Evolutionary conservation across 2,888 invertebrate genomes (phyloP), one percentile per base, ranked within the genome.

Genomic region (Ganaspis brasiliensis): DNA sequence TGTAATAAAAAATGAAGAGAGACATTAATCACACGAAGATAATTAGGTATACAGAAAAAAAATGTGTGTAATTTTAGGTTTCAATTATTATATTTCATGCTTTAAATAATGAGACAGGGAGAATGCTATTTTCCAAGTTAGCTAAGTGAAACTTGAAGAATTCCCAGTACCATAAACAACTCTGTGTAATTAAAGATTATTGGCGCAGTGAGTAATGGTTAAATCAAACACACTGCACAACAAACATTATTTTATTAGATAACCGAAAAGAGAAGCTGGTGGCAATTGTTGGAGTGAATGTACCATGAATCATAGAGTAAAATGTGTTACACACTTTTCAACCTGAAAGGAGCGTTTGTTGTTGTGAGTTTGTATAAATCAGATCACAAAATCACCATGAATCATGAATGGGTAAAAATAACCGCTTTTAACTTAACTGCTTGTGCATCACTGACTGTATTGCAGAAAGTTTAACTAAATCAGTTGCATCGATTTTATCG

Each of bases 1-100:
- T 98, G 96, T 89, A 96, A 96, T 92, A 85, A 77, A 84, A 83
- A 81, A 82, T 70, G 76, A 77, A 77, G 59, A 73, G 16, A 57
- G n/a, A 19, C 14, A 16, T 61, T 61, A 61, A 35, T 61, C 12
- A 61, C 35, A 19, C 10, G 37, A 16, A 61, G 12, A 35, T 37
- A 9, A 31, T 31, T 59, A 59, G n/a, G 14, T 31, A 14, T 1
- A 57, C 14, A 26, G 14, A n/a, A 9, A 59, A 3, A 59, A 40
- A 8, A 40, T 2, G 40, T 40, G 40, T 12, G 40, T 59, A 31
- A 59, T 59, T 59, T 9, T 31, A 31, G 31, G 16, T 16, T 59
- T 14, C 21, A 24, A 1, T 56, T 14, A 1, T 56, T 14, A 19
- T 5, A 4, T 14, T 24, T 56, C 24, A 56, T 24, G 16, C 2